Conservation (phyloP, 2,797 vertebrate species). For the Hozukius guyotensis region DNA sequence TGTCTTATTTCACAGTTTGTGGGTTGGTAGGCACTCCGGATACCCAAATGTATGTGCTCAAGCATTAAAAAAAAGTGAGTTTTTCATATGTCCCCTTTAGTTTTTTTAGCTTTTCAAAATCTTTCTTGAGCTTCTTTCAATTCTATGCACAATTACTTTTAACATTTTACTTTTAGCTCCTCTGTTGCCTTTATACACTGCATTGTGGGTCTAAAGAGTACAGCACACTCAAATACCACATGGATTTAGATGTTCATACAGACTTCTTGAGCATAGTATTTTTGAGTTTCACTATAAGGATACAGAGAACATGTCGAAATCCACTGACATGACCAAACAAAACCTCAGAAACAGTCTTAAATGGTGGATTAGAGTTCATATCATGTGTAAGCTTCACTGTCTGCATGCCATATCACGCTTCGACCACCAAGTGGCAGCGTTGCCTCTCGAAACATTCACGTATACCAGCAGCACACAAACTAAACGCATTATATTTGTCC, state of each 20-base stretch:
- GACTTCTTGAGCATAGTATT: neutral
- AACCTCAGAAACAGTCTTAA: neutral
- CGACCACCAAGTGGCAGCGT: conserved; percentile 26
- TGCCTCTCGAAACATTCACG: neutral
- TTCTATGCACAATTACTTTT: neutral
- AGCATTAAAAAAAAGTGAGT: no score
- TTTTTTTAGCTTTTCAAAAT: neutral
- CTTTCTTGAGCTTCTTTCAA: neutral
- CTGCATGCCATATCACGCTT: neutral
- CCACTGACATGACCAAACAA: neutral
- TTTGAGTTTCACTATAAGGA: neutral
- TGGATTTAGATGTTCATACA: neutral
- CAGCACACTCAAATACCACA: neutral
- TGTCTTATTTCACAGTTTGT: no score
- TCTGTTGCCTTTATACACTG: neutral
- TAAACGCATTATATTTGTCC: neutral
- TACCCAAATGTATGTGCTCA: no score
- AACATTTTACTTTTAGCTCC: neutral
- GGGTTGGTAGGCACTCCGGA: no score
- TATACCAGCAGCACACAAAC: neutral
- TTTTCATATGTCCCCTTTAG: no score
- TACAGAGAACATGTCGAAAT: neutral
- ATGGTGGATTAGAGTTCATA: neutral
- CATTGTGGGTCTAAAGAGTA: neutral
- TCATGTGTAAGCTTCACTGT: neutral